Conservation (phyloP, 2,888 invertebrate species). For the Thecocarcelia acutangulata region DNA sequence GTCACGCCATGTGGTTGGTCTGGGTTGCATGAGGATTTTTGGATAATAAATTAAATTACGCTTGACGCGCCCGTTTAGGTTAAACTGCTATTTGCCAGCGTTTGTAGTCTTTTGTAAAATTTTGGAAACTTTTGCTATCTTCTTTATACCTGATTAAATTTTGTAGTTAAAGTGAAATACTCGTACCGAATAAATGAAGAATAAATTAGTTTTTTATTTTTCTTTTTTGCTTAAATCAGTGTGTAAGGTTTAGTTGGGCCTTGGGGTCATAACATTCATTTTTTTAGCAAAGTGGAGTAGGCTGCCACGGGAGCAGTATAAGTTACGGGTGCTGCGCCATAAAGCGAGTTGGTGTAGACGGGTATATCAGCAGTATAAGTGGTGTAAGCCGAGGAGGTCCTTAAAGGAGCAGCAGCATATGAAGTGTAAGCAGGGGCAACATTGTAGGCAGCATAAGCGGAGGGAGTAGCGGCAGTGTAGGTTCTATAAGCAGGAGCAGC, state of each 20-base stretch:
- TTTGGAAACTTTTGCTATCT: too few species aligned
- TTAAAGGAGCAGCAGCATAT: slow-evolving; percentile 51
- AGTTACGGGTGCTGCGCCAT: slow-evolving; percentile 68
- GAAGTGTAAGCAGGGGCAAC: slow-evolving; percentile 62
- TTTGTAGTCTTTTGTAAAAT: too few species aligned
- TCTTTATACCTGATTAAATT: too few species aligned
- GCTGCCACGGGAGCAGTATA: slow-evolving; percentile 58
- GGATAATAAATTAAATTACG: too few species aligned
- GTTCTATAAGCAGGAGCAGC: slow-evolving; percentile 67
- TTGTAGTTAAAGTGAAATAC: too few species aligned
- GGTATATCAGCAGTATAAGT: slow-evolving; percentile 71
- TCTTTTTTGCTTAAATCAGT: neutral
- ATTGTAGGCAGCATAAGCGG: slow-evolving; percentile 69
- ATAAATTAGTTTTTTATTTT: too few species aligned
- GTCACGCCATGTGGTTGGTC: too few species aligned
- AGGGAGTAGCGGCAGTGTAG: slow-evolving; percentile 69
- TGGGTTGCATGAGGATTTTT: too few species aligned
- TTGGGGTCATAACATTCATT: slow-evolving; percentile 15
- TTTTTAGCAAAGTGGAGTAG: slow-evolving; percentile 61
- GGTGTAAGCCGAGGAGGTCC: slow-evolving; percentile 24
- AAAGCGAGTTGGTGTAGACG: slow-evolving; percentile 66
- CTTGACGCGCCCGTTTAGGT: too few species aligned
- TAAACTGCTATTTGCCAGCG: too few species aligned
- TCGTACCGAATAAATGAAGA: too few species aligned
- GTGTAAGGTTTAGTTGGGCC: neutral